Evolutionary conservation across 2,113 vertebrate species (phyloP).

Genomic region (Zingel zingel): DNA sequence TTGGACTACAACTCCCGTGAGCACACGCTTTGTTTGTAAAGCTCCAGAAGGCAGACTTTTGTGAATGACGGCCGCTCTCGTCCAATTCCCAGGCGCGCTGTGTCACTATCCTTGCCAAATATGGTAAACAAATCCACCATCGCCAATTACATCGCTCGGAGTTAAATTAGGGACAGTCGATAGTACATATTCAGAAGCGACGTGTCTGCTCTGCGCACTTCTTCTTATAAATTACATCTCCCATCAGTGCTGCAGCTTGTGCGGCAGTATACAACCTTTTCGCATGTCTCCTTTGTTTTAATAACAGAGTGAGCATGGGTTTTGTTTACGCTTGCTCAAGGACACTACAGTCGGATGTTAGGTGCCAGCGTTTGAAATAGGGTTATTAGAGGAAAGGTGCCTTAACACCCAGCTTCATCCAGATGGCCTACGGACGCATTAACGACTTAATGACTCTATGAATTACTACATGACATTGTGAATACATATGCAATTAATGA

Average conservation of each 20-base stretch:
- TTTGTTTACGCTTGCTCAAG: not conserved
- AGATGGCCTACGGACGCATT: not conserved
- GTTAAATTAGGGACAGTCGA: slow-evolving; percentile 64
- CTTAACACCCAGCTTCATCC: not conserved
- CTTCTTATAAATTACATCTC: not conserved
- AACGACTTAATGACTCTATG: not conserved
- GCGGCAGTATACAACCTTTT: slow-evolving; percentile 1
- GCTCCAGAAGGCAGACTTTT: slow-evolving; percentile 73
- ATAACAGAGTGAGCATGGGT: no score
- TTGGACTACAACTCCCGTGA: slow-evolving; percentile 88
- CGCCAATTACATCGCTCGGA: slow-evolving; percentile 85
- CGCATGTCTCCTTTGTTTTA: slow-evolving; percentile 9
- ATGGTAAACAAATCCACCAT: slow-evolving; percentile 90
- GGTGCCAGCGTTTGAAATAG: not conserved
- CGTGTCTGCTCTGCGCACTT: slow-evolving; percentile 38
- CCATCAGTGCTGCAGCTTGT: slow-evolving; percentile 23
- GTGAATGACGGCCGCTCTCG: slow-evolving; percentile 83
- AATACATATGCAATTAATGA: not conserved
- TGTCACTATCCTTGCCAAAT: slow-evolving; percentile 91
- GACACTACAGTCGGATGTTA: not conserved
- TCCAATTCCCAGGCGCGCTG: slow-evolving; percentile 84
- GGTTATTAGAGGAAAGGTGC: not conserved
- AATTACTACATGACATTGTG: no score
- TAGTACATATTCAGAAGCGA: slow-evolving; percentile 31
- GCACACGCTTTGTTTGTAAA: slow-evolving; percentile 89